phyloP scores from a whole-genome alignment of 2,888 invertebrate species.

The Serrognathus titanus region DNA sequence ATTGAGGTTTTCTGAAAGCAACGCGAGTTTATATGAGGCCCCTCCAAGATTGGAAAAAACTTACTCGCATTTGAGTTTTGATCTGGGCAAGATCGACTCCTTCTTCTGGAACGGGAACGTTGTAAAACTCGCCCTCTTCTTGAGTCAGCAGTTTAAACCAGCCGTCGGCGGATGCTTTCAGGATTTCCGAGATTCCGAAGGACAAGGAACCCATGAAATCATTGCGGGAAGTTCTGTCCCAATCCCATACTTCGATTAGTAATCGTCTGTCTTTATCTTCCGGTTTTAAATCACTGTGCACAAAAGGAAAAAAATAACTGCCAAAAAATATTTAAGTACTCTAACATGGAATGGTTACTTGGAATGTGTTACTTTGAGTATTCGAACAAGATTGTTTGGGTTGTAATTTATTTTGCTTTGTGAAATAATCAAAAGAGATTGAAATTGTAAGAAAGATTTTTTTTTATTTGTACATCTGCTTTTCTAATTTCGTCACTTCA shows the following conservation, averaged over 20 bases:
- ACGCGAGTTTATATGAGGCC: background rate
- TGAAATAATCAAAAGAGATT: too few relatives aligned
- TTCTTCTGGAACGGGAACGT: conserved; percentile 95
- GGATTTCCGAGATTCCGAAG: conserved; percentile 94
- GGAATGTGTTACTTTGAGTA: too few relatives aligned
- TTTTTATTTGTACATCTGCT: too few relatives aligned
- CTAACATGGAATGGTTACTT: too few relatives aligned
- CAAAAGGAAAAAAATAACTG: background rate
- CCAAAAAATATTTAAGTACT: too few relatives aligned
- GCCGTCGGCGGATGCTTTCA: conserved; percentile 87
- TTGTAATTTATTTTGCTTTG: too few relatives aligned
- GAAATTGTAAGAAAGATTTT: too few relatives aligned
- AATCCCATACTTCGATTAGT: conserved; percentile 97
- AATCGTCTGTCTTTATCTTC: conserved; percentile 96
- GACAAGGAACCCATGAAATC: conserved; percentile 99
- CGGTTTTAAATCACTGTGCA: conserved; percentile 75
- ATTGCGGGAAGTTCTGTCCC: conserved; percentile 98
- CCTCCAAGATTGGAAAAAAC: conserved; percentile 27
- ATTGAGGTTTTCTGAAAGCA: conserved; percentile 60
- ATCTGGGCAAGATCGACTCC: conserved; percentile 78
- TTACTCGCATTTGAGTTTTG: conserved; percentile 73
- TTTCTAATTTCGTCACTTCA: too few relatives aligned
- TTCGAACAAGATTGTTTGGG: too few relatives aligned
- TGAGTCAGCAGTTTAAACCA: conserved; percentile 98
- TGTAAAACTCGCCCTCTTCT: conserved; percentile 99